Conservation (phyloP, 23 tunicate genomes). For the Halocynthia roretzi region DNA sequence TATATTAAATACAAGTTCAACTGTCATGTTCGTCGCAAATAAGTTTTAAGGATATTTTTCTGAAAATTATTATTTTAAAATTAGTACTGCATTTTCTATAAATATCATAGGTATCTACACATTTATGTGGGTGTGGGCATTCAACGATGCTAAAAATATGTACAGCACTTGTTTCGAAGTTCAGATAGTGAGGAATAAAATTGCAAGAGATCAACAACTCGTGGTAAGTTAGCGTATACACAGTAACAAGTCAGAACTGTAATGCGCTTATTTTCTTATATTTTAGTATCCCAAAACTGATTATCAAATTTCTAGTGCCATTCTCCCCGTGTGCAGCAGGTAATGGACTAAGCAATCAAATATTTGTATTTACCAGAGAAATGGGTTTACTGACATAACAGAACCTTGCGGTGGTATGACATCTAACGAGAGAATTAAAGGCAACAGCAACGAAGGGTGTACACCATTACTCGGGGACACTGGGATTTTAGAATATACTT, state of each 20-base stretch:
- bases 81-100: too few relatives aligned
- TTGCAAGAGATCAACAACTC: constrained; percentile 20
- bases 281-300: background rate
- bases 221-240: constrained; percentile 12
- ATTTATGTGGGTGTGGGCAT: constrained; percentile 73
- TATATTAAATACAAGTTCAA: too few relatives aligned
- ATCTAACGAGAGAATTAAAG: constrained; percentile 44
- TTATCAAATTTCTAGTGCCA: too few relatives aligned
- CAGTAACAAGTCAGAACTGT: background rate
- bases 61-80: too few relatives aligned
- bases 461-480: background rate
- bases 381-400: constrained; percentile 35
- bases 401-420: constrained; percentile 86
- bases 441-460: constrained; percentile 71
- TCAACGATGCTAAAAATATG: constrained; percentile 31
- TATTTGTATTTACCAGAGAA: constrained; percentile 29
- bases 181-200: constrained; percentile 25
- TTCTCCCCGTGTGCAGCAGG: too few relatives aligned
- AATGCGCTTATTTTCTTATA: too few relatives aligned
- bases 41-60: too few relatives aligned
- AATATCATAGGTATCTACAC: constrained; percentile 42
- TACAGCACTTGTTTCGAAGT: constrained; percentile 76
- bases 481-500: background rate
- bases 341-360: background rate
- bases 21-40: too few relatives aligned